phyloP scores from a whole-genome alignment of 2,888 invertebrate species.

The Acanthococcus lagerstroemiae region DNA sequence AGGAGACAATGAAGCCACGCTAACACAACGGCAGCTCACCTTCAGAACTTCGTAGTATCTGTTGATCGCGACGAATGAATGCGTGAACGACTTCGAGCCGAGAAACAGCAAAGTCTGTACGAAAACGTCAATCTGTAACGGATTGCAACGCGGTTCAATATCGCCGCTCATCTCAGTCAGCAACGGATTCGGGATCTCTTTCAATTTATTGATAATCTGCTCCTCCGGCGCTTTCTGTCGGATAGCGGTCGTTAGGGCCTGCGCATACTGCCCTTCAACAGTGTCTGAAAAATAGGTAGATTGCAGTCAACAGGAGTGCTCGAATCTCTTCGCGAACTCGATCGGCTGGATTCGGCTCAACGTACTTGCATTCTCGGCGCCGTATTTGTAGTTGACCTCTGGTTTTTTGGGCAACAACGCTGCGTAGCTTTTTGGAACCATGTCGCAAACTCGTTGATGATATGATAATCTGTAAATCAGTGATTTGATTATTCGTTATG shows the following conservation, averaged over 20 bases:
- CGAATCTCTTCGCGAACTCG: not conserved
- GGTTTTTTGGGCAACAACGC: constrained; percentile 75
- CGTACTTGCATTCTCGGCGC: constrained; percentile 79
- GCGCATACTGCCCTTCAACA: constrained; percentile 51
- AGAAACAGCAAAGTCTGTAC: constrained; percentile 88
- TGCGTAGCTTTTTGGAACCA: constrained; percentile 78
- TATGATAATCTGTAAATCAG: constrained; percentile 67
- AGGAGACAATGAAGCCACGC: not conserved
- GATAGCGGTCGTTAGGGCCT: constrained; percentile 75
- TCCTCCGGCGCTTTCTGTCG: constrained; percentile 82
- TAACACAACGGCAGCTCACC: constrained; percentile 44
- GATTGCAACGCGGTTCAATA: constrained; percentile 61
- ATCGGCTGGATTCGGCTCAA: constrained; percentile 34
- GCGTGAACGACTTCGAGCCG: constrained; percentile 94
- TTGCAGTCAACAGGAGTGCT: not conserved
- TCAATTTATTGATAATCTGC: constrained; percentile 75
- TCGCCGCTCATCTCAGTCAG: constrained; percentile 48
- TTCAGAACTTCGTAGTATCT: constrained; percentile 89
- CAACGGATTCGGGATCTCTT: constrained; percentile 75
- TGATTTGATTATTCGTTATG: not conserved
- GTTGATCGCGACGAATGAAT: constrained; percentile 96
- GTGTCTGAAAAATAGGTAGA: too few species aligned
- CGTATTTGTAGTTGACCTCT: constrained; percentile 81
- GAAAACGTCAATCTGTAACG: constrained; percentile 91
- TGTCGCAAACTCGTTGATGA: constrained; percentile 83